Conservation (phyloP, 2,113 vertebrate genomes). For the Greenwoodochromis staneri region DNA sequence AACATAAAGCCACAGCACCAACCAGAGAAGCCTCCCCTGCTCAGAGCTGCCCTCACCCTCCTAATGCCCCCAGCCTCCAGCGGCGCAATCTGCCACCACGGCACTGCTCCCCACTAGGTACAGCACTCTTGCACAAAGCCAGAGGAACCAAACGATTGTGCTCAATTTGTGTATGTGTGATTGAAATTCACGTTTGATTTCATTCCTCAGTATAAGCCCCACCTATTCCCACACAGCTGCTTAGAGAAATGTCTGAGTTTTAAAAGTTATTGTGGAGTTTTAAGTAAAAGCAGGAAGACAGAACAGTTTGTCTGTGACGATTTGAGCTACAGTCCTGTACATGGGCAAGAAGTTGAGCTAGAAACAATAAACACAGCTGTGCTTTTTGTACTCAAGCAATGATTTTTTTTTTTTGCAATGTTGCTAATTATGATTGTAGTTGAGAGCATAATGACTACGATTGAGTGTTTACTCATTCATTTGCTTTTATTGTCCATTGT, state of each 20-base stretch:
- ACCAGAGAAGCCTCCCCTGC: constrained; percentile 57
- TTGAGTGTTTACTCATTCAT: background rate
- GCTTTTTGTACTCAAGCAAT: background rate
- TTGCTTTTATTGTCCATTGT: background rate
- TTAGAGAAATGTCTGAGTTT: background rate
- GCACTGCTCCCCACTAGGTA: constrained; percentile 62
- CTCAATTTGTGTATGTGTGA: background rate
- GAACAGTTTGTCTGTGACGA: fast-evolving
- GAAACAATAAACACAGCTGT: background rate
- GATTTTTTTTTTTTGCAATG: background rate
- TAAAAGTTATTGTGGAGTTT: fast-evolving
- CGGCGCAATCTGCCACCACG: constrained; percentile 79
- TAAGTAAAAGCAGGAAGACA: background rate
- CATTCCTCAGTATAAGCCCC: background rate
- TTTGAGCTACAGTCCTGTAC: background rate
- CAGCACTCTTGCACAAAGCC: background rate
- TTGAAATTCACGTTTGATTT: background rate
- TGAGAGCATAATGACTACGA: background rate
- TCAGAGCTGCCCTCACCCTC: constrained; percentile 45
- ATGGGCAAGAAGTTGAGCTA: background rate
- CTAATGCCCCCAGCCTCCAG: constrained; percentile 63
- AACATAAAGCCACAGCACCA: constrained; percentile 57
- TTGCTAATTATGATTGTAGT: background rate
- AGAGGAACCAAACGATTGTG: background rate
- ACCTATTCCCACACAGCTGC: background rate